These are phyloP conservation scores for Phasia obesa DNA, from an alignment of 2,888 invertebrate species.

Conservation along the genomic window DNA sequence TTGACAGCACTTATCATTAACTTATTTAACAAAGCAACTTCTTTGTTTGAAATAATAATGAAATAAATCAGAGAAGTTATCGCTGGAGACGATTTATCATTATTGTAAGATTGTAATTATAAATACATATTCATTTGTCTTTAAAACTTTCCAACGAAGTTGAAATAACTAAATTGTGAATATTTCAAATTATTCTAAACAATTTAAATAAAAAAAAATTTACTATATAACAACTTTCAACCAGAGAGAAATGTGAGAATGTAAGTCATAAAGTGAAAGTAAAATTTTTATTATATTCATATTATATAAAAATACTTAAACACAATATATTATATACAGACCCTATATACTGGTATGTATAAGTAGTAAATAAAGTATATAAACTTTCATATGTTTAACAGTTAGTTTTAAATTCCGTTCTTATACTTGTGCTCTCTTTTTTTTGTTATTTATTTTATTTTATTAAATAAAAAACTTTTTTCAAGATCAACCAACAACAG, in stretches of 20 bases:
- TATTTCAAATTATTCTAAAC: neutral
- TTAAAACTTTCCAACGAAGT: neutral
- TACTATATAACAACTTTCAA: neutral
- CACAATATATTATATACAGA: slow-evolving; percentile 17
- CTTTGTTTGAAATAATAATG: too few species aligned
- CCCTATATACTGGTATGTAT: neutral
- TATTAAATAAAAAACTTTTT: slow-evolving; percentile 67
- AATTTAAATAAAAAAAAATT: slow-evolving; percentile 47
- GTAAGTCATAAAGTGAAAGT: slow-evolving; percentile 67
- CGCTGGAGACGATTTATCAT: too few species aligned
- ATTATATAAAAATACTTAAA: slow-evolving; percentile 22
- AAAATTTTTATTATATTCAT: slow-evolving; percentile 50
- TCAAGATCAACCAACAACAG: slow-evolving; percentile 62
- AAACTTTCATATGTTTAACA: slow-evolving; percentile 63
- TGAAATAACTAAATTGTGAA: neutral
- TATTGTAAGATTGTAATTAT: too few species aligned
- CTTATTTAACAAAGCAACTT: too few species aligned
- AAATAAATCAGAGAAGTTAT: too few species aligned
- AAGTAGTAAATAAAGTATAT: slow-evolving; percentile 17
- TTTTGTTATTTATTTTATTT: slow-evolving; percentile 55
- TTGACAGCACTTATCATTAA: too few species aligned
- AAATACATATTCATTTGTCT: too few species aligned
- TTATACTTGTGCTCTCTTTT: slow-evolving; percentile 35
- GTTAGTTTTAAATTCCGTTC: slow-evolving; percentile 62
- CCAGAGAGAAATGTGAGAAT: slow-evolving; percentile 47